A percentile compares a stretch with the other conserved stretches of the same genome.
These are phyloP conservation scores for Heterodera carotae DNA, from an alignment of 1,140 invertebrate species.

Conservation along the genomic window DNA sequence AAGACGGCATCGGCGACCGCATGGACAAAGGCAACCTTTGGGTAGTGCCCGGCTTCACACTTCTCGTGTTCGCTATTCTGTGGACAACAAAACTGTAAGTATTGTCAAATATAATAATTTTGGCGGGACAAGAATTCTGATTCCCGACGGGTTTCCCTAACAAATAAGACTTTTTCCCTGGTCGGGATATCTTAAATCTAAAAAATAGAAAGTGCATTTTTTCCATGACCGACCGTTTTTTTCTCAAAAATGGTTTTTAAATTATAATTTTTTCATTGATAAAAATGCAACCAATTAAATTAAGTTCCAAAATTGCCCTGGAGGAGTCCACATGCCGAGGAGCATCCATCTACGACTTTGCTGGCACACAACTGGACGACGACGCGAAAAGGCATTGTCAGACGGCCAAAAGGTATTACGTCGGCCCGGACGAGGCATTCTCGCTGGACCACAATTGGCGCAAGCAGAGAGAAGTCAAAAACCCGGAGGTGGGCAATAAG, in stretches of 20 bases:
- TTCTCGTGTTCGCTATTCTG: slow-evolving; percentile 37
- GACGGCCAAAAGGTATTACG: slow-evolving; percentile 41
- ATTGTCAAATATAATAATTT: too few relatives aligned
- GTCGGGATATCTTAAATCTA: too few relatives aligned
- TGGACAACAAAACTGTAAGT: slow-evolving; percentile 47
- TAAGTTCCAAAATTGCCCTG: slow-evolving; percentile 39
- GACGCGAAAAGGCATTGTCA: slow-evolving; percentile 45
- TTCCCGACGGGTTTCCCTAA: too few relatives aligned
- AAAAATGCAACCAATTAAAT: too few relatives aligned
- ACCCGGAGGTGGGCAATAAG: slow-evolving; percentile 32
- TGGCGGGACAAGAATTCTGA: too few relatives aligned
- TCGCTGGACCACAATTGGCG: slow-evolving; percentile 31
- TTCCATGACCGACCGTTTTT: not conserved
- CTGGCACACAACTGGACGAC: slow-evolving; percentile 39
- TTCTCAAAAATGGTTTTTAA: slow-evolving; percentile 9
- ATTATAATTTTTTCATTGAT: not conserved
- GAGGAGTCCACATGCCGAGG: slow-evolving; percentile 36
- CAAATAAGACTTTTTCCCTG: too few relatives aligned
- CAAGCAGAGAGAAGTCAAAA: slow-evolving; percentile 34
- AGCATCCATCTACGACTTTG: slow-evolving; percentile 41
- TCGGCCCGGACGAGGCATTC: slow-evolving; percentile 37
- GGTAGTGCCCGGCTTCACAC: slow-evolving; percentile 42
- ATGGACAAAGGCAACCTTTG: slow-evolving; percentile 46
- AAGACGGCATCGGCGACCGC: slow-evolving; percentile 43
- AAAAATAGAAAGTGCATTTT: too few relatives aligned